Evolutionary conservation across 2,888 invertebrate genomes (phyloP), one percentile per base, ranked within the genome.

Genomic region (Nephrotoma guestfalica): DNA sequence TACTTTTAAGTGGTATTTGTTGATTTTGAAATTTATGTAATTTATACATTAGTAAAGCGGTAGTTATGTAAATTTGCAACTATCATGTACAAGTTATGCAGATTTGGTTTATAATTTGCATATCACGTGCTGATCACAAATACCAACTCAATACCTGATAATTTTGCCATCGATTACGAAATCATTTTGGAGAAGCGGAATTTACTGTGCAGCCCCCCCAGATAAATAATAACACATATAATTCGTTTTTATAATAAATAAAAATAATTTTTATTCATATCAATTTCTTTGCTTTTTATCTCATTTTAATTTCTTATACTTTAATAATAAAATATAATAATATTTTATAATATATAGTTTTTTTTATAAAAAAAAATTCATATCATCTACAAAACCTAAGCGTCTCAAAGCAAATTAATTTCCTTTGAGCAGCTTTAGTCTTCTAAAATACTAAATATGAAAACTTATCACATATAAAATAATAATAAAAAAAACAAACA

Each of bases 351-450:
- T 45, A 43, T 43, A 43, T 43, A 43, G 85, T 43, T 85, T 43
- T 85, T 85, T 43, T 43, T 85, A 85, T 85, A 85, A 85, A 85
- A 43, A 85, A 43, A 85, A 85, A 85, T 42, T 85, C 43, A 71
- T 71, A 71, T 71, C 71, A 71, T 71, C 71, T 71, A 71, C 30
- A 71, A 71, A 71, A 71, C 30, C 30, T 71, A 71, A 71, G 71
- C 30, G 51, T 57, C 51, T 57, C 15, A 57, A 57, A 15, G 15
- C 15, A 57, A 4, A 57, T 2, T 7, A 57, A 15, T 57, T 57
- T 15, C 6, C 15, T 57, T 57, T 57, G 15, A 57, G 51, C 51
- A 71, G 30, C 30, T 71, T 47, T 30, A 71, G 71, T 71, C 30
- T 71, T 71, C 71, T 71, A 71, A 71, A 71, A 30, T 71, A 71